Evolutionary conservation across 2,113 vertebrate species (phyloP).

Genomic region (Nematolebias whitei): DNA sequence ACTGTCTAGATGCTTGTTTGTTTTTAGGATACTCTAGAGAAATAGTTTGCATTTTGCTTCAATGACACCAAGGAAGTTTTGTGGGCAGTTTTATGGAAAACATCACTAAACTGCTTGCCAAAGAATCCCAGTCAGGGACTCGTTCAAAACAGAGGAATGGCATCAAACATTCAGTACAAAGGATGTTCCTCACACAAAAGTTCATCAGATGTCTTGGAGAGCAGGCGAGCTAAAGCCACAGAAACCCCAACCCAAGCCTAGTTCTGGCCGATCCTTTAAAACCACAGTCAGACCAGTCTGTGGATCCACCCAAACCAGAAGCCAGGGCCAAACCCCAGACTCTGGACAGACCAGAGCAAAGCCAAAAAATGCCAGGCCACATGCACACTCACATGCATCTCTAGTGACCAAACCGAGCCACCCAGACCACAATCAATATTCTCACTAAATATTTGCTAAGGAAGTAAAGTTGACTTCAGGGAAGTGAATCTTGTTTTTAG

Average conservation of each 20-base stretch:
- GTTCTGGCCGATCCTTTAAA: conserved; percentile 49
- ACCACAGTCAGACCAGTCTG: conserved; percentile 39
- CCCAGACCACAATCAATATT: too few species aligned
- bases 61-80: not conserved
- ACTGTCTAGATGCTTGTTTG: not conserved
- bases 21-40: not conserved
- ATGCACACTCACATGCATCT: conserved; percentile 21
- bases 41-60: not conserved
- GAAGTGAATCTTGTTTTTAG: too few species aligned
- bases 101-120: conserved; percentile 3
- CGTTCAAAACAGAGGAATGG: not conserved
- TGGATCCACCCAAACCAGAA: conserved; percentile 64
- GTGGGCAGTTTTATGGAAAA: conserved; percentile 1
- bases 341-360: conserved; percentile 36
- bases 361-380: conserved; percentile 18
- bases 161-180: conserved; percentile 12
- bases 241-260: conserved; percentile 46
- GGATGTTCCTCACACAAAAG: conserved; percentile 14
- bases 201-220: conserved; percentile 35
- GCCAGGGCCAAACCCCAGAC: conserved; percentile 47
- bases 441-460: too few species aligned
- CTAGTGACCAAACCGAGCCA: conserved; percentile 15
- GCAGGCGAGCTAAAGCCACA: conserved; percentile 34
- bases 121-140: not conserved
- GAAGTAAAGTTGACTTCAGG: too few species aligned